Evolutionary conservation across 1,140 invertebrate genomes (phyloP), one percentile per base, ranked within the genome.

Genomic region (Heliconius nattereri): DNA sequence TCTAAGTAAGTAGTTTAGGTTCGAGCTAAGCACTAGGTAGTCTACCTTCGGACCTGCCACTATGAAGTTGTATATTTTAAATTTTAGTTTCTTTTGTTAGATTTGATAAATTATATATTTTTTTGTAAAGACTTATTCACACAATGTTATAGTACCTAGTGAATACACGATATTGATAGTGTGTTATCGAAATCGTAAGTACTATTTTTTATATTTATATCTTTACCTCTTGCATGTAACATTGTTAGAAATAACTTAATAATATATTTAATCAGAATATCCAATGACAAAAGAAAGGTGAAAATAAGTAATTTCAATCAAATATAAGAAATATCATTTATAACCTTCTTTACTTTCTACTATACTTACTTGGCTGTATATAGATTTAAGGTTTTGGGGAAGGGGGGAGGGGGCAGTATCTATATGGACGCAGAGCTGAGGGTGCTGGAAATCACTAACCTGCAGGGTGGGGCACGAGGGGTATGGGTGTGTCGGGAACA

Each of bases 21-120:
- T 16, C 60, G 60, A 23, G 60, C 60, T 66, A 66, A 29, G 60
- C 26, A 29, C 60, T 66, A 66, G 26, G 11, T 66, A 66, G 57
- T 66, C 57, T 29, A 66, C 60, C 16, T 11, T 29, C 26, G 1
- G 60, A 66, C 26, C 26, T 66, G 60, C 16, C 60, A 66, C 26
- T 66, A 66, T 66, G 60, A 66, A 66, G 60, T 66, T 11, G 60
- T 29, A 29, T 66, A 66, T 66, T 66, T 11, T 66, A 29, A 29
- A 66, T 26, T 66, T 66, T 60, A 60, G 2, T 66, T 66, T 66
- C 26, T 66, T 66, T 29, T 13, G 26, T 16, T 66, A 2, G 9
- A 26, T 66, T 66, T 29, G 13, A 66, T 66, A 13, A 16, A 66
- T 5, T 23, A 45, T 29, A 66, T 66, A 29, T 29, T 19, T 66